Evolutionary conservation across 2,797 vertebrate species (phyloP).

Genomic region (Chaetophractus vellerosus): DNA sequence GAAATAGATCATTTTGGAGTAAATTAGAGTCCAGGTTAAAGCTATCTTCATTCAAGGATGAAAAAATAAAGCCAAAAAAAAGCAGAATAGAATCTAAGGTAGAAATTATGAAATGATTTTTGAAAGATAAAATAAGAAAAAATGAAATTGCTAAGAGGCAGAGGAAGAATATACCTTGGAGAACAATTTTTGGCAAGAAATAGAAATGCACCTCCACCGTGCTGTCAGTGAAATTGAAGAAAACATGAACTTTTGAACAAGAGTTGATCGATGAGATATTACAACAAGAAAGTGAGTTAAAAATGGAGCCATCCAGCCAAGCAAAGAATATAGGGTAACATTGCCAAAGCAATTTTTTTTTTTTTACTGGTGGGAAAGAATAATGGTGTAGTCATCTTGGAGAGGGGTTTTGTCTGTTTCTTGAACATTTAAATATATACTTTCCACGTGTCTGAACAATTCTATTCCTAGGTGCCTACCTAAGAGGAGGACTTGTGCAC

Average conservation of each 20-base stretch:
- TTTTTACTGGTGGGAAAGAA: background rate
- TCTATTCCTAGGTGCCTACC: background rate
- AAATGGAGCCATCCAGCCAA: conserved; percentile 17
- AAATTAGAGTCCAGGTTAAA: conserved; percentile 12
- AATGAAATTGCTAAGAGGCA: conserved; percentile 12
- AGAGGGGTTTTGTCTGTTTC: background rate
- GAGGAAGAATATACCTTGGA: background rate
- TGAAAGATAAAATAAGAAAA: conserved; percentile 41
- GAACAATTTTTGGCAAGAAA: conserved; percentile 36
- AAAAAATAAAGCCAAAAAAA: conserved; percentile 3
- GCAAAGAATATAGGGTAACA: background rate
- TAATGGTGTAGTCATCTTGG: background rate
- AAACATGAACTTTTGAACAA: conserved; percentile 15
- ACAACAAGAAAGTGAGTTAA: conserved; percentile 58
- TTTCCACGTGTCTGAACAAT: background rate
- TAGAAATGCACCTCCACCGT: background rate
- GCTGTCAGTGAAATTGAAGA: conserved; percentile 30
- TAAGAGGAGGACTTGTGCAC: background rate
- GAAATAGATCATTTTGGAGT: background rate
- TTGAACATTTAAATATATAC: background rate
- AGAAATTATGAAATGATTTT: conserved; percentile 45
- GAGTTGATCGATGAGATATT: background rate
- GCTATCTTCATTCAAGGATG: background rate
- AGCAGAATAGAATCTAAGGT: background rate
- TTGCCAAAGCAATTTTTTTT: background rate